phyloP scores from a whole-genome alignment of 2,797 vertebrate species.

The Poeciliopsis presidionis region DNA sequence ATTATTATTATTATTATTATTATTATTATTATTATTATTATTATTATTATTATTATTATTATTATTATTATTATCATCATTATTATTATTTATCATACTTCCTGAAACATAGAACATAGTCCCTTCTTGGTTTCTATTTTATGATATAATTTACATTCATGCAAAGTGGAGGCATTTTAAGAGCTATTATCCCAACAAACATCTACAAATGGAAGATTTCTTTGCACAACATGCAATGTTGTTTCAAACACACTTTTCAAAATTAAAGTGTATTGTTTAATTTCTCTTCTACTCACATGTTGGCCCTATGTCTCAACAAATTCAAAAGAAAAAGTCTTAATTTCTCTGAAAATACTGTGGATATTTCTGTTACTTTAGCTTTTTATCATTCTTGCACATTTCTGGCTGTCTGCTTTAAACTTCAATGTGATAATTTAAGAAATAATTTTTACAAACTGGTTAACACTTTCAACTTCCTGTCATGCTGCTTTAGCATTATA shows the following conservation, averaged over 20 bases:
- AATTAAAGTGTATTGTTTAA: background rate
- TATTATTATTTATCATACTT: background rate
- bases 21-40: no score
- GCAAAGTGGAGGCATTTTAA: no score
- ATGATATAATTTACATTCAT: background rate
- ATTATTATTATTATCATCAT: no score
- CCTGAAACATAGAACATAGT: background rate
- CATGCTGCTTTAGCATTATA: background rate
- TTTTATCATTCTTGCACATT: constrained; percentile 1
- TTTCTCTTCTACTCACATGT: background rate
- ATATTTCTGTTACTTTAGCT: background rate
- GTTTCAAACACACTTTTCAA: background rate
- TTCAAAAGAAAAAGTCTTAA: background rate
- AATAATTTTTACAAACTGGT: background rate
- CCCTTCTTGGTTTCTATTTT: background rate
- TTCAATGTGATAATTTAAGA: constrained; percentile 9
- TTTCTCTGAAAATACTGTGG: background rate
- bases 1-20: no score
- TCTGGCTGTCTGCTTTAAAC: constrained; percentile 34
- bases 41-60: no score
- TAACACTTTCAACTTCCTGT: background rate
- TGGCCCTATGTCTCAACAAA: no score
- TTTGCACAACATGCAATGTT: background rate
- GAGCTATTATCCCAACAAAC: background rate
- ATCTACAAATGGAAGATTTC: background rate